phyloP scores from a whole-genome alignment of 2,888 invertebrate species.

The Caenorhabditis wallacei region DNA sequence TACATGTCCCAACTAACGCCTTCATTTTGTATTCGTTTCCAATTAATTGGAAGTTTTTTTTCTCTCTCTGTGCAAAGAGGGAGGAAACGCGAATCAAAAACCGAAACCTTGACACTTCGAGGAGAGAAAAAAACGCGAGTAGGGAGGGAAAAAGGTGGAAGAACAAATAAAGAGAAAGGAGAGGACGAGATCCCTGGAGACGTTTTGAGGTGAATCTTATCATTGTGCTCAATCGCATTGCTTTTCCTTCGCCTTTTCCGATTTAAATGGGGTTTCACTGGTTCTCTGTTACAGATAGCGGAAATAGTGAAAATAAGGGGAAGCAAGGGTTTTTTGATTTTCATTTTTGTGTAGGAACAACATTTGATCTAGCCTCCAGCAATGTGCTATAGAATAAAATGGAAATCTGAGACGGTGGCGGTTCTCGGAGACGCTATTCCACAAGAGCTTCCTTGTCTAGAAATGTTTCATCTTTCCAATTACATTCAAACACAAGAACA shows the following conservation, averaged over 20 bases:
- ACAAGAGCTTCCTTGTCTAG: conserved; percentile 6
- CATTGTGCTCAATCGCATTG: conserved; percentile 51
- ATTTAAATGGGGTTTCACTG: conserved; percentile 34
- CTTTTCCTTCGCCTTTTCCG: conserved; percentile 21
- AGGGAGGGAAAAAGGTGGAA: conserved; percentile 18
- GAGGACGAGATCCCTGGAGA: conserved; percentile 32
- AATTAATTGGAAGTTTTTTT: conserved; percentile 57
- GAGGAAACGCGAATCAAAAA: conserved; percentile 42
- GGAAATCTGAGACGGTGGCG: conserved; percentile 50
- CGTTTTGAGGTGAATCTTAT: conserved; percentile 46
- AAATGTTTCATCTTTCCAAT: conserved; percentile 51
- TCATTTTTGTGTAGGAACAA: not conserved
- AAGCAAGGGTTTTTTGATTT: conserved; percentile 12
- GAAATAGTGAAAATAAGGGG: not conserved
- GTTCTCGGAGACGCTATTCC: not conserved
- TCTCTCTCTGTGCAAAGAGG: not conserved
- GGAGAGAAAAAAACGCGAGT: conserved; percentile 5
- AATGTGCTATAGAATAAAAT: conserved; percentile 5
- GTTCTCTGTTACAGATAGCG: conserved; percentile 16
- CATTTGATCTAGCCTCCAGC: conserved; percentile 17
- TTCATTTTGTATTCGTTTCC: conserved; percentile 55
- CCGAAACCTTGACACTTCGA: conserved; percentile 27
- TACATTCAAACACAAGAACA: conserved; percentile 37
- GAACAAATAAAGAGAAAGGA: not conserved
- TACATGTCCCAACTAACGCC: conserved; percentile 23